Conservation (phyloP, 2,797 vertebrate species). For the Gallinago stenura region DNA sequence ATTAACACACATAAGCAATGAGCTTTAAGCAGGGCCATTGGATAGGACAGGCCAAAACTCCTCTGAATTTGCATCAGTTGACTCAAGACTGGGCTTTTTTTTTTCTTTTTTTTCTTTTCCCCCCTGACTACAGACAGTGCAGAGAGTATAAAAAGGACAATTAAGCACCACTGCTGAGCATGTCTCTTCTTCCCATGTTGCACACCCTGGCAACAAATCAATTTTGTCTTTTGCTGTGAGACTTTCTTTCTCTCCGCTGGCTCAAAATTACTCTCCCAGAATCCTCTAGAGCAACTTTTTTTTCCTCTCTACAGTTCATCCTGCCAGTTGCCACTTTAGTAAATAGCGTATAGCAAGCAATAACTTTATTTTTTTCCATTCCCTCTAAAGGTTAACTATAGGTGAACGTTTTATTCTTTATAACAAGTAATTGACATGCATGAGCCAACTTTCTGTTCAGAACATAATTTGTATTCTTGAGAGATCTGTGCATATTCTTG, state of each 20-base stretch:
- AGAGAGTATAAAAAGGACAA: constrained; percentile 17
- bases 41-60: background rate
- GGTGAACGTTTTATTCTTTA: constrained; percentile 63
- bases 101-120: background rate
- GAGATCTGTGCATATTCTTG: constrained; percentile 34
- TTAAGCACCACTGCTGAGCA: constrained; percentile 29
- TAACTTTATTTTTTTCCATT: constrained; percentile 54
- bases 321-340: constrained; percentile 47
- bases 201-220: constrained; percentile 44
- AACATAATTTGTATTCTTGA: constrained; percentile 71
- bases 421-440: constrained; percentile 53
- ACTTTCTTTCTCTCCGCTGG: background rate
- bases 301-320: constrained; percentile 5
- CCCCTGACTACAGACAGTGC: background rate
- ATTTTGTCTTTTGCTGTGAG: constrained; percentile 53
- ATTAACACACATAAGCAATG: background rate
- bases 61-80: background rate
- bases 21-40: background rate
- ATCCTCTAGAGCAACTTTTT: constrained; percentile 8
- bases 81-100: background rate
- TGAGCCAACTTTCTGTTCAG: constrained; percentile 59
- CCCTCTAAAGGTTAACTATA: constrained; percentile 58
- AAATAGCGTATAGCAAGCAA: constrained; percentile 34
- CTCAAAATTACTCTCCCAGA: constrained; percentile 53
- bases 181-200: constrained; percentile 39